Conservation (phyloP, 2,113 vertebrate genomes). For the Pachyramphus minor region DNA sequence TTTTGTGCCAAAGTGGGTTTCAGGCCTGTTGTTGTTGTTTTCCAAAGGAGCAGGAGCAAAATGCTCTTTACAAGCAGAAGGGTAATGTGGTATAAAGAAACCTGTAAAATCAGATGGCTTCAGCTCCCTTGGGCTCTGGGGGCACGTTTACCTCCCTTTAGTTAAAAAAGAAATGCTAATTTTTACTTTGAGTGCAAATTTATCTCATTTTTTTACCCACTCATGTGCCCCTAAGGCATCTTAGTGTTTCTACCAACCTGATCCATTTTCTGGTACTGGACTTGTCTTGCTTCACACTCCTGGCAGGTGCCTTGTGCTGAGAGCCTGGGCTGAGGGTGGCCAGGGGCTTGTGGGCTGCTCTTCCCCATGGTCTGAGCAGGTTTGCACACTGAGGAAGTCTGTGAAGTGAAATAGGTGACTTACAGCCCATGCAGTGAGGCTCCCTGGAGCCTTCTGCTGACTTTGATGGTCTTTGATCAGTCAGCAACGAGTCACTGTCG, state of each 20-base stretch:
- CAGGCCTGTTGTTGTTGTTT: not conserved
- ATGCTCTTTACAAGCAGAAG: not conserved
- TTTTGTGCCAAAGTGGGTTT: not conserved
- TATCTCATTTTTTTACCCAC: not conserved
- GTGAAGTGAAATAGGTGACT: not conserved
- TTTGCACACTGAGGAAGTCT: not conserved
- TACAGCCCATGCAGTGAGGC: fast-evolving
- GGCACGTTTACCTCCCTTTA: not conserved
- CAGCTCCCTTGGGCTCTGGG: not conserved
- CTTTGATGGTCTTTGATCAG: not conserved
- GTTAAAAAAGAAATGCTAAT: not conserved
- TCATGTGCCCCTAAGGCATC: not conserved
- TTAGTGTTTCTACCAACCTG: not conserved
- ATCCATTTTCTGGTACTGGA: not conserved
- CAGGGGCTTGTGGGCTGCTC: not conserved
- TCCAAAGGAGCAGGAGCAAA: not conserved
- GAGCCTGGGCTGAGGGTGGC: not conserved
- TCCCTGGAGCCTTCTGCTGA: not conserved
- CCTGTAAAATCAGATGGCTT: not conserved
- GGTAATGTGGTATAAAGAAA: not conserved
- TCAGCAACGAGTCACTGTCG: not conserved
- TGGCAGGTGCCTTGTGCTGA: not conserved
- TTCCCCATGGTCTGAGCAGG: not conserved
- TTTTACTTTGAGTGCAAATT: not conserved
- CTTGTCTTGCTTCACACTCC: not conserved